Evolutionary conservation across 2,113 vertebrate species (phyloP), one percentile per base, ranked within the genome.

Genomic region (Rallus limicola): DNA sequence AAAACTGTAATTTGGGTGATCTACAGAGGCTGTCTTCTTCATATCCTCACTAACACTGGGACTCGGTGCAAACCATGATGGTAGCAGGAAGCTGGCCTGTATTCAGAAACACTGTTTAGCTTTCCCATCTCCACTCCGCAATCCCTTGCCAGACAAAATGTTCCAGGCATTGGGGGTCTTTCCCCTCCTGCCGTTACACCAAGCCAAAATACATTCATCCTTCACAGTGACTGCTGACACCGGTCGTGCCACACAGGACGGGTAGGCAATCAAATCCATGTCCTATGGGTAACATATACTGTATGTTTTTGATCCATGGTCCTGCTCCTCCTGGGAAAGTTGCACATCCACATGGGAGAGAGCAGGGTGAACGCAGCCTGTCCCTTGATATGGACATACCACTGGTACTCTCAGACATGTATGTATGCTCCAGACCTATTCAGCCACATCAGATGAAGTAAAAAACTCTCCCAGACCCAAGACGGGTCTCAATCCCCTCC

Each of bases 301-400:
- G 2, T 24, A 48, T 33, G 48, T 62, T 78, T 85, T 60, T 52
- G 19, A 86, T 63, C 62, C 56, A 38, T 2, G 40, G 36, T 17
- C 36, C n/a, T 53, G 38, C 52, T 82, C 53, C 53, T 94, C 67
- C 75, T 23, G 18, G 26, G 55, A 28, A 72, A 90, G 19, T 34
- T 21, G 6, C 17, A 69, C 0, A 0, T 10, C 7, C 3, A 53
- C 44, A 53, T 2, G 1, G 16, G 38, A 83, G 10, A 38, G 7
- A 90, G 28, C 0, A 2, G 11, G 34, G 8, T 48, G 17, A 91
- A 79, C 40, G n/a, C 0, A 28, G 14, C 42, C 36, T 31, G 12
- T 12, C 24, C 31, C 60, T 91, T 25, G 50, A 24, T 21, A 74
- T 0, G 42, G 53, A 36, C 20, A 9, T 23, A 16, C 1, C 34